Evolutionary conservation across 2,888 invertebrate genomes (phyloP), one percentile per base, ranked within the genome.

Genomic region (Drosophila mercatorum): DNA sequence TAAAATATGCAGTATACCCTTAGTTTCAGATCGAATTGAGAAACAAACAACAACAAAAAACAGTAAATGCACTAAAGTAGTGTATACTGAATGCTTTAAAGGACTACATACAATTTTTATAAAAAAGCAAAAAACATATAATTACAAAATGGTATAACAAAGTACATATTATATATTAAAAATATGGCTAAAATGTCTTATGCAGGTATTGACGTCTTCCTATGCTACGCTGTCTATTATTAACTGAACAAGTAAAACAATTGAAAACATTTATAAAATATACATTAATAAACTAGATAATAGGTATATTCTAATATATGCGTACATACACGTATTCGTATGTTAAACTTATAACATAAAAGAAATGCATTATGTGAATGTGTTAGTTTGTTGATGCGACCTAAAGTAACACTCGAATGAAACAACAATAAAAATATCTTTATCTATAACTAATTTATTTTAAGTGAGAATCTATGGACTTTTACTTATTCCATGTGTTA

Each of bases 201-300:
- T 93, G 93, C 93, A 93, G 93, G 93, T 93, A 93, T 93, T 93
- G 93, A 93, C 93, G 93, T 93, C 93, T 93, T 93, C 93, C 93
- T 93, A 93, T 93, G 93, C 93, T 93, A 93, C 93, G 93, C 93
- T 93, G 93, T 93, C 93, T 93, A 93, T 93, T 93, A 93, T 92
- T 92, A 92, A 92, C 92, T 92, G 90, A 91, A 91, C 79, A 89
- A 81, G 65, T 75, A 82, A 91, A 78, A 77, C 68, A 74, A 68
- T 68, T 72, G 55, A 66, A 70, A 76, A 81, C 68, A 79, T 81
- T 88, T 80, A 86, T 89, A 90, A 87, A 83, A 82, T 90, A 91
- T 89, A 91, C 85, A 89, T 85, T 84, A 89, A 88, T 81, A 72
- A 86, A 81, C 78, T 91, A 89, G 83, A 75, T 72, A 60, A 56